These are phyloP conservation scores for Drosophila sp. DNA, from an alignment of 1,140 invertebrate genomes.

Conservation along the genomic window DNA sequence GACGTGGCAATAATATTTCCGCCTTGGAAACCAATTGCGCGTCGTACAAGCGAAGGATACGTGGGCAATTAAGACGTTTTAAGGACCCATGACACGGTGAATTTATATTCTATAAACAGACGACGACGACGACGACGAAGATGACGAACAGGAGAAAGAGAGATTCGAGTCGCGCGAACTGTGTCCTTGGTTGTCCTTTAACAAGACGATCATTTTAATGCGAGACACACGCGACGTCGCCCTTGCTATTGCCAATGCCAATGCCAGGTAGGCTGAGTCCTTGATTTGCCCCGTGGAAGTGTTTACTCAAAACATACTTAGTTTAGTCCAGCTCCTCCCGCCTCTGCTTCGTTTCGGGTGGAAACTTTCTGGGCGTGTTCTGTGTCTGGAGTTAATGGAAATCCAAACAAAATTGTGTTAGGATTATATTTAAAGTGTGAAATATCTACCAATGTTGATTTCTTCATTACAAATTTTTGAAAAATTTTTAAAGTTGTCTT, in stretches of 20 bases:
- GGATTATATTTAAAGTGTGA: background rate
- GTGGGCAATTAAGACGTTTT: slow-evolving; percentile 75
- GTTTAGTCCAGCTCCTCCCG: slow-evolving; percentile 53
- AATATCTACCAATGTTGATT: background rate
- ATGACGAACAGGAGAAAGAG: background rate
- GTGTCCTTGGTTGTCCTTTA: slow-evolving; percentile 55
- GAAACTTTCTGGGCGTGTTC: background rate
- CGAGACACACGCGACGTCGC: slow-evolving; percentile 70
- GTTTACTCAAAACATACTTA: slow-evolving; percentile 76
- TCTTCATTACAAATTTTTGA: too few relatives aligned
- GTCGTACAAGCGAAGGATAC: slow-evolving; percentile 66
- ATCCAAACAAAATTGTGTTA: background rate
- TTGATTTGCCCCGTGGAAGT: slow-evolving; percentile 63
- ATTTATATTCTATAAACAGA: slow-evolving; percentile 73
- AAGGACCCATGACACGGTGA: slow-evolving; percentile 78
- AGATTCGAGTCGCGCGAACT: slow-evolving; percentile 71
- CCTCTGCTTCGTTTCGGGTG: slow-evolving; percentile 19
- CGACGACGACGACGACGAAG: slow-evolving; percentile 24
- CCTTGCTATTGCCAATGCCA: slow-evolving; percentile 32
- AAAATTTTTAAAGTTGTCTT: too few relatives aligned
- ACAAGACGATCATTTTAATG: slow-evolving; percentile 75
- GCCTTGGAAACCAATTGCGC: slow-evolving; percentile 75
- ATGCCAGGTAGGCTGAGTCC: slow-evolving; percentile 50
- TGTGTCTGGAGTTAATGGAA: background rate
- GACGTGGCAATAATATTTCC: slow-evolving; percentile 82